Evolutionary conservation across 2,797 vertebrate genomes (phyloP).

Genomic region (Chaenodraco wilsoni): DNA sequence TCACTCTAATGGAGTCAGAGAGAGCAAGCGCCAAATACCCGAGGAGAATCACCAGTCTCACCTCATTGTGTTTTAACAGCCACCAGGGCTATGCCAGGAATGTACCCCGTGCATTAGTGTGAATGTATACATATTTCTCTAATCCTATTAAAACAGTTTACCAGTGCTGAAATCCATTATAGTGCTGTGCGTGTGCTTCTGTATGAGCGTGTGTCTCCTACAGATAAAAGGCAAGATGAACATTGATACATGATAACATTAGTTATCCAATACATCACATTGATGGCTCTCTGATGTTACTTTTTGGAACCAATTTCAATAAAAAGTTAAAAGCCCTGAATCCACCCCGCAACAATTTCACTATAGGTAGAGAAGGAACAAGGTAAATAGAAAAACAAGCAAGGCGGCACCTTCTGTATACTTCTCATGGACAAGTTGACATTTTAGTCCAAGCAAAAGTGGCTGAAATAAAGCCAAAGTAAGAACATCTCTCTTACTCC

Average conservation of each 20-base stretch:
- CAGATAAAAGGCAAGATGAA: conserved; percentile 11
- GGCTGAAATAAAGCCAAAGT: conserved; percentile 74
- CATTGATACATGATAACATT: background rate
- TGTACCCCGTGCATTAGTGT: conserved; percentile 80
- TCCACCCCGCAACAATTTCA: background rate
- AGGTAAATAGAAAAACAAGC: conserved; percentile 27
- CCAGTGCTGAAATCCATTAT: conserved; percentile 55
- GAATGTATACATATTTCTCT: conserved; percentile 76
- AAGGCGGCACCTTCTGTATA: conserved; percentile 35
- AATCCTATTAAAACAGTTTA: conserved; percentile 72
- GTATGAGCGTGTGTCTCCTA: conserved; percentile 30
- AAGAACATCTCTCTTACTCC: conserved; percentile 78
- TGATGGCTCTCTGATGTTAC: background rate
- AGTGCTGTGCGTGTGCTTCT: background rate
- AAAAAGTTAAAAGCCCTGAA: background rate
- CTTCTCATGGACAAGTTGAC: conserved; percentile 67
- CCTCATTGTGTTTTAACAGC: conserved; percentile 81
- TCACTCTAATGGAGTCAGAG: conserved; percentile 85
- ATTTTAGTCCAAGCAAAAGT: conserved; percentile 64
- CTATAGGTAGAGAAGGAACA: background rate
- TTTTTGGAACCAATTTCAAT: conserved; percentile 6
- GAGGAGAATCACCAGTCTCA: conserved; percentile 76
- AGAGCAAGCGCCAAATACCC: conserved; percentile 65
- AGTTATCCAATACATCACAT: conserved; percentile 15
- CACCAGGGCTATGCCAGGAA: conserved; percentile 81